Percentiles rank a stretch among this genome's conserved stretches.
These are phyloP conservation scores for Varanus komodoensis DNA, from an alignment of 2,113 vertebrate genomes.

Conservation along the genomic window DNA sequence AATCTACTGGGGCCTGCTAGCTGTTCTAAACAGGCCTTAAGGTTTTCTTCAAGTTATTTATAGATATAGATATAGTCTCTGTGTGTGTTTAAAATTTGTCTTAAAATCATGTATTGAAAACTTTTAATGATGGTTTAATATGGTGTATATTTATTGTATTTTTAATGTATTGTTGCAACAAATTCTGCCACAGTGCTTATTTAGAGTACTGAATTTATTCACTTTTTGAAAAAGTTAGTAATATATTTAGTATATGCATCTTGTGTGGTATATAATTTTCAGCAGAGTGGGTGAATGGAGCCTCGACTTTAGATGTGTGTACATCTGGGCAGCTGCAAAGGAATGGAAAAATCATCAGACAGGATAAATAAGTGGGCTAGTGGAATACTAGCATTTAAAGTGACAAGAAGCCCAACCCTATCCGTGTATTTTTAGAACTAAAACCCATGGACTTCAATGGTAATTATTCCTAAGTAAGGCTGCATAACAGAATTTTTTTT, in stretches of 20 bases:
- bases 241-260: no score
- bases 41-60: no score
- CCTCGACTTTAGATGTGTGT: background rate
- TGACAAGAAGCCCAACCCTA: background rate
- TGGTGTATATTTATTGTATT: no score
- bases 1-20: no score
- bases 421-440: background rate
- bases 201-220: background rate
- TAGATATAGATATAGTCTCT: no score
- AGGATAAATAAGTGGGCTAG: background rate
- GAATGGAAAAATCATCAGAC: background rate
- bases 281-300: background rate
- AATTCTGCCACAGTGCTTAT: background rate
- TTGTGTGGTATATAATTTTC: no score
- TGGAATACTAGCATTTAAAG: background rate
- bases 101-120: no score
- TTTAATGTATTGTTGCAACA: no score
- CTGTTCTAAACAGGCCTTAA: no score
- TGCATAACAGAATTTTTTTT: background rate
- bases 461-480: background rate
- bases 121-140: no score
- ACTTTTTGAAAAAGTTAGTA: background rate
- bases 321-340: background rate
- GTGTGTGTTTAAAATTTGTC: no score
- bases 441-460: background rate